Percentiles rank a stretch among this genome's conserved stretches.
Conservation (phyloP, 2,888 invertebrate species). For the Epinotia ramella region DNA sequence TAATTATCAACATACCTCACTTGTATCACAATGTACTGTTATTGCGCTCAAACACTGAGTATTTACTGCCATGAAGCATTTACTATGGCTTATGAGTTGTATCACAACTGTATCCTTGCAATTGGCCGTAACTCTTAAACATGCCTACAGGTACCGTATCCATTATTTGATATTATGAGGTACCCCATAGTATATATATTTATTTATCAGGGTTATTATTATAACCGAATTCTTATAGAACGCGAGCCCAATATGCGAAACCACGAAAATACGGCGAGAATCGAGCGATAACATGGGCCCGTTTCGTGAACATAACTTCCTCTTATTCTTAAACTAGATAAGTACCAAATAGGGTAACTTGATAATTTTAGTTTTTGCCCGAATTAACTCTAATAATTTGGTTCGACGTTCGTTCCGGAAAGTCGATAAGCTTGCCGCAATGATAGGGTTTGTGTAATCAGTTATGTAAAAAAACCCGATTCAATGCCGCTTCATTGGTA, state of each 20-base stretch:
- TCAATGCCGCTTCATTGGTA: too few relatives aligned
- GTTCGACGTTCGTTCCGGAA: too few relatives aligned
- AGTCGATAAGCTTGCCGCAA: too few relatives aligned
- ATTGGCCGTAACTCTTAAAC: background rate
- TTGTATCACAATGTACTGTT: too few relatives aligned
- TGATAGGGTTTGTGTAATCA: too few relatives aligned
- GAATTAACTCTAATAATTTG: too few relatives aligned
- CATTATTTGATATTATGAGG: background rate
- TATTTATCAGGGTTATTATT: constrained; percentile 1
- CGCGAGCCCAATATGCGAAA: constrained; percentile 1
- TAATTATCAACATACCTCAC: too few relatives aligned
- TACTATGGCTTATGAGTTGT: background rate
- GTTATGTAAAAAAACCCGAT: too few relatives aligned
- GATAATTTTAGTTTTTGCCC: too few relatives aligned
- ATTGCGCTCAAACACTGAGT: too few relatives aligned
- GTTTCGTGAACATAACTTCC: background rate
- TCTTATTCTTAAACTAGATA: background rate
- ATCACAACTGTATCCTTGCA: background rate
- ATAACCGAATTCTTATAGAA: background rate
- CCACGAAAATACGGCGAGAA: background rate
- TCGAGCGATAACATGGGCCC: background rate
- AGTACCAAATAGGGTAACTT: too few relatives aligned
- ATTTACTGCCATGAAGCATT: too few relatives aligned
- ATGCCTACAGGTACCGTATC: background rate
- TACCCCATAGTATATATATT: background rate